A percentile compares a stretch with the other conserved stretches of the same genome.
phyloP scores from a whole-genome alignment of 2,113 vertebrate genomes.

The Lampris incognitus region DNA sequence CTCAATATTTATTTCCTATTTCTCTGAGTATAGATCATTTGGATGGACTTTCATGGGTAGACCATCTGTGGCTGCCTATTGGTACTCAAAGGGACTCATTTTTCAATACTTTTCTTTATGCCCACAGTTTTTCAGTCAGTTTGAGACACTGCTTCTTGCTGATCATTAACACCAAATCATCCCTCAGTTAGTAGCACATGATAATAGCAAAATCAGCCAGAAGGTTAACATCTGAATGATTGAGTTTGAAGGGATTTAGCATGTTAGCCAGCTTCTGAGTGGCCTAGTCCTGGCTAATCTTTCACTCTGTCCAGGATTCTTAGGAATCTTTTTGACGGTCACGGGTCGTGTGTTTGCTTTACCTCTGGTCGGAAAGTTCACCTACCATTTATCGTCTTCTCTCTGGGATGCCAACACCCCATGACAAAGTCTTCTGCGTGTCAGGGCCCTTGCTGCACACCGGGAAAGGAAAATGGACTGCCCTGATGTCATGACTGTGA shows the following conservation, averaged over 20 bases:
- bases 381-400: neutral
- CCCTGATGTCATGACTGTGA: conserved; percentile 41
- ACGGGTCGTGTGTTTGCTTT: conserved; percentile 3
- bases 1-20: too few species aligned
- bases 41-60: too few species aligned
- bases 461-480: conserved; percentile 26
- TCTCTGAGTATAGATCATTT: too few species aligned
- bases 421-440: neutral
- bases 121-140: neutral
- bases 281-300: conserved; percentile 43
- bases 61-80: too few species aligned
- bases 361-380: neutral
- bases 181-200: conserved; percentile 14
- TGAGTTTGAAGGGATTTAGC: conserved; percentile 42
- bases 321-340: conserved; percentile 22
- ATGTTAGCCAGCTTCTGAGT: conserved; percentile 40
- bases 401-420: neutral
- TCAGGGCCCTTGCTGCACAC: neutral
- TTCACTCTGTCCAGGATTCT: conserved; percentile 39
- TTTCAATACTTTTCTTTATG: neutral
- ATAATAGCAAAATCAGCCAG: neutral
- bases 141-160: neutral
- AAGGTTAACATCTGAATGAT: conserved; percentile 34
- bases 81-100: too few species aligned
- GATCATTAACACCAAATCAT: conserved; percentile 45